Conservation (phyloP, 2,888 invertebrate species). For the Eurytoma adleriae region DNA sequence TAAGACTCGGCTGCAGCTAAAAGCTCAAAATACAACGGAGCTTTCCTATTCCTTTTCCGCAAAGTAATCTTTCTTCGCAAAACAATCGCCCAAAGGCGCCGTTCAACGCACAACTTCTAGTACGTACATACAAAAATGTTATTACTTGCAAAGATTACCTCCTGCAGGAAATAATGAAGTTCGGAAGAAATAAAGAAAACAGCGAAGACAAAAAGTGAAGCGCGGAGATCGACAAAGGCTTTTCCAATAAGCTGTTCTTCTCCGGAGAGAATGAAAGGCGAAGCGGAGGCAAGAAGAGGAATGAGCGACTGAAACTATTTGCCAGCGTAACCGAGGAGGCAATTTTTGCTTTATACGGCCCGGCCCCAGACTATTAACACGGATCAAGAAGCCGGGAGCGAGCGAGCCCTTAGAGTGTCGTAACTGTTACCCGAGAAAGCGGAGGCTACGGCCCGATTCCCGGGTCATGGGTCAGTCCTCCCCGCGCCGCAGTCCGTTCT, state of each 20-base stretch:
- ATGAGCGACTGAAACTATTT: slow-evolving; percentile 24
- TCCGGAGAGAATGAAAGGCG: not conserved
- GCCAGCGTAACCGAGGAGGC: slow-evolving; percentile 24
- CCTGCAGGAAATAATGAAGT: no score
- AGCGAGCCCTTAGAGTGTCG: slow-evolving; percentile 60
- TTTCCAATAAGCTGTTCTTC: slow-evolving; percentile 19
- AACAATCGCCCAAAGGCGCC: no score
- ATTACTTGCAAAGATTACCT: no score
- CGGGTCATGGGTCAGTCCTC: slow-evolving; percentile 71
- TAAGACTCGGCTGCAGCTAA: no score
- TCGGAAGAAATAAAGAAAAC: no score
- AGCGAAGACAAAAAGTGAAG: no score
- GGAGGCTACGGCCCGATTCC: slow-evolving; percentile 71
- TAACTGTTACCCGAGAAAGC: slow-evolving; percentile 74
- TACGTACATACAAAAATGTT: no score
- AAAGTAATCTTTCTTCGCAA: no score
- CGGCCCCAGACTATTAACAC: slow-evolving; percentile 54
- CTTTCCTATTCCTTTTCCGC: no score
- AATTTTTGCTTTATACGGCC: slow-evolving; percentile 39
- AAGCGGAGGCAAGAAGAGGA: slow-evolving; percentile 4
- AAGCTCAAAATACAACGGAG: no score
- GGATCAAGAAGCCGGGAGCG: slow-evolving; percentile 41
- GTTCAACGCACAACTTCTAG: no score
- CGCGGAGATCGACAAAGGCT: not conserved
- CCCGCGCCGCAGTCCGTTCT: slow-evolving; percentile 50